Base-by-base conservation (phyloP, 1,140 invertebrate genomes). In the Anastatus disparis region DNA sequence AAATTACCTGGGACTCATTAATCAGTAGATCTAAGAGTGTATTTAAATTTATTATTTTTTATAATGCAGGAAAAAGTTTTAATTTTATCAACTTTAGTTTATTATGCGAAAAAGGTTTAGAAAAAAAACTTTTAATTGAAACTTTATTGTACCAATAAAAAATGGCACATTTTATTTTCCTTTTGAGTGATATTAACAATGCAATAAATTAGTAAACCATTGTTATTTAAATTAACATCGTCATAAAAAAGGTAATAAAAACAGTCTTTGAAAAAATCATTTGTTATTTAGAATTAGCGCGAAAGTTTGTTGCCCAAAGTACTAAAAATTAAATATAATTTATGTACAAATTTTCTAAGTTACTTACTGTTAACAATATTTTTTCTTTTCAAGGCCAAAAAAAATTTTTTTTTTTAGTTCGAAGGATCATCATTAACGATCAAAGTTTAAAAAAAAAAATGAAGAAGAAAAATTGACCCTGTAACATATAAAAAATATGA, bases 391-490 rank as follows among this genome's bases (percentile, higher is more conserved):
- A 52, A 52, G 48, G 61, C 20, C n/a, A n/a, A n/a, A n/a, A 22
- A 17, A 42, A 12, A 56, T 38, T 22, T 56, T 56, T n/a, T 20
- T 20, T 56, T 4, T 27, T n/a, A 20, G 0, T n/a, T 17, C 10
- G 2, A 38, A 29, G 27, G 2, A 22, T 17, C 8, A 2, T 1
- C 15, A 26, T 9, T 8, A 24, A 29, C 7, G 17, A 42, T 9
- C 20, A 46, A 35, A 63, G n/a, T n/a, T n/a, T n/a, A n/a, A n/a
- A n/a, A n/a, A n/a, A n/a, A n/a, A n/a, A n/a, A n/a, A n/a, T n/a
- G n/a, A n/a, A n/a, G n/a, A n/a, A n/a, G n/a, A 50, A 46, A 62
- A 17, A 50, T 50, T 42, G 59, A 63, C 59, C 59, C 44, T 48
- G 59, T 63, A 50, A 63, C 59, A 63, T 26, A 44, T 48, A 63